Evolutionary conservation across 2,888 invertebrate genomes (phyloP).

Genomic region (Arctia plantaginis): DNA sequence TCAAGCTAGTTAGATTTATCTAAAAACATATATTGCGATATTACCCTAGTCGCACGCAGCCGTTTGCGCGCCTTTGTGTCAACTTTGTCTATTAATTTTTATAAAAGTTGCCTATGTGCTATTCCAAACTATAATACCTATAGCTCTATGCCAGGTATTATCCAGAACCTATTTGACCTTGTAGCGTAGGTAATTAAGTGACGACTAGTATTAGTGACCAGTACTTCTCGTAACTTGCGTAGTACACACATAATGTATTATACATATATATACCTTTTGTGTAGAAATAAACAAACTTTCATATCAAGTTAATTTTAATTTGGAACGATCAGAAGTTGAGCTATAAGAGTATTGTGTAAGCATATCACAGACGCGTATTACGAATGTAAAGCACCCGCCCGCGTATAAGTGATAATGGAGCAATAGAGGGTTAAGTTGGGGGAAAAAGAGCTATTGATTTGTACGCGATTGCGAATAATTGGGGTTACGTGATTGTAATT

Average conservation of each 20-base stretch:
- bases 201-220: neutral
- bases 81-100: neutral
- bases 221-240: neutral
- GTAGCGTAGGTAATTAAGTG: neutral
- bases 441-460: conserved; percentile 20
- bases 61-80: neutral
- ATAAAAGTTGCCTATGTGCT: neutral
- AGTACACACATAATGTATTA: neutral
- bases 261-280: neutral
- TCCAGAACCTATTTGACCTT: neutral
- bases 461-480: conserved; percentile 18
- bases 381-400: conserved; percentile 10
- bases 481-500: conserved; percentile 9
- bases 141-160: neutral
- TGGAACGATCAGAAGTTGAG: neutral
- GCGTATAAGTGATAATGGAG: conserved; percentile 18
- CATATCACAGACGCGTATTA: conserved; percentile 13
- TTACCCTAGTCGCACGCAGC: too few relatives aligned
- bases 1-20: neutral
- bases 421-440: conserved; percentile 14
- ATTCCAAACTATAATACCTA: neutral
- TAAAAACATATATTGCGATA: too few relatives aligned
- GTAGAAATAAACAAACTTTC: neutral
- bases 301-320: conserved; percentile 7
- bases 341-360: conserved; percentile 9